phyloP scores from a whole-genome alignment of 2,797 vertebrate genomes.

The Bovichtus diacanthus region DNA sequence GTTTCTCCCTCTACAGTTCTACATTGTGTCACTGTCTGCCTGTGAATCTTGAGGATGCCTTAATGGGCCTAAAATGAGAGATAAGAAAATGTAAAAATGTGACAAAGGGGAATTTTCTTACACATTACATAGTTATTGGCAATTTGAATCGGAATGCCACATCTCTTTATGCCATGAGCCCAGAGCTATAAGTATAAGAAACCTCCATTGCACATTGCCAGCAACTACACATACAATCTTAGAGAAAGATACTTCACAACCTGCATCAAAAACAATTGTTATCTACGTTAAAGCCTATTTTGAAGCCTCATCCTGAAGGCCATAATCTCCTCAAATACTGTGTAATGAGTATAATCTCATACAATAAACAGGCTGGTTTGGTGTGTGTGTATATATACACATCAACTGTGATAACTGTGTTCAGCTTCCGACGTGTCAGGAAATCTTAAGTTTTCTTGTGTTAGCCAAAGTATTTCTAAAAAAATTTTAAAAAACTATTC shows the following conservation, averaged over 20 bases:
- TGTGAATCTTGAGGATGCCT: neutral
- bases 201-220: neutral
- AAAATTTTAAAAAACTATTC: neutral
- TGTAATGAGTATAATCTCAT: conserved; percentile 22
- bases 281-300: conserved; percentile 9
- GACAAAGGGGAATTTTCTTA: neutral
- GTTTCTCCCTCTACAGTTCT: neutral
- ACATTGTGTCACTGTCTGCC: neutral
- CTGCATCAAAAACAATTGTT: neutral
- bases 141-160: conserved; percentile 13
- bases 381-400: neutral
- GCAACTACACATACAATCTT: neutral
- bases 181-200: neutral
- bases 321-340: conserved; percentile 8
- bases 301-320: conserved; percentile 12
- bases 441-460: neutral
- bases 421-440: neutral
- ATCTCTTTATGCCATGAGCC: neutral
- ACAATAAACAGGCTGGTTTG: conserved; percentile 5
- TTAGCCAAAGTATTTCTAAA: neutral
- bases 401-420: neutral
- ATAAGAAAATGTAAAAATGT: neutral
- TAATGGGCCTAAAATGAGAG: neutral
- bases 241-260: neutral
- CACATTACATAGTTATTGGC: neutral